Evolutionary conservation across 92 coral and sea anemone genomes (phyloP).

Genomic region (Phenganax subtilis): DNA sequence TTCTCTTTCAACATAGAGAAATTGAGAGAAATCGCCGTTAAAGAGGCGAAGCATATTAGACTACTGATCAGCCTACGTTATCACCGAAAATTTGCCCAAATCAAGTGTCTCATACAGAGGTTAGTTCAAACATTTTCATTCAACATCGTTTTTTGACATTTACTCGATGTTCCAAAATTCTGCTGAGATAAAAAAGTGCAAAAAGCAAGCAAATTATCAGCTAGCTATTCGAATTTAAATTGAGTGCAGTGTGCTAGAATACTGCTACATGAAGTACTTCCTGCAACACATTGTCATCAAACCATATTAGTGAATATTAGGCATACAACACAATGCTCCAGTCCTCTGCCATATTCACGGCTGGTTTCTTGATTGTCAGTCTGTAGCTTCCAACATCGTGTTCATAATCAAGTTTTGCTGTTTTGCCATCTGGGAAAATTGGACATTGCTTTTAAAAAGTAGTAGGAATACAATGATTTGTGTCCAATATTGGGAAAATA

Average conservation of each 20-base stretch:
- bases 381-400: conserved; percentile 65
- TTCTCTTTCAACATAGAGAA: neutral
- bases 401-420: conserved; percentile 54
- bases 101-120: too few species aligned
- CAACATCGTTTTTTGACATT: conserved; percentile 11
- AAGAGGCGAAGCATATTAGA: too few species aligned
- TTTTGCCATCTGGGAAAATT: conserved; percentile 55
- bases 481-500: neutral
- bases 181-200: neutral
- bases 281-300: neutral
- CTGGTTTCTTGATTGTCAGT: conserved; percentile 90
- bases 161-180: neutral
- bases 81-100: too few species aligned
- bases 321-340: conserved; percentile 92
- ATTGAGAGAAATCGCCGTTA: too few species aligned
- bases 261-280: neutral
- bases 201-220: conserved; percentile 10
- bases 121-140: neutral
- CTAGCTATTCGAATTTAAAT: neutral
- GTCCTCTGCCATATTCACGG: conserved; percentile 77
- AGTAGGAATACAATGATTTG: too few species aligned
- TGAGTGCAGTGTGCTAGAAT: neutral
- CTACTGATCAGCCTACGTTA: too few species aligned
- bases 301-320: conserved; percentile 2
- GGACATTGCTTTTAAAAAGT: too few species aligned